Conservation (phyloP, 2,797 vertebrate genomes). For the Premnoplex brunnescens region DNA sequence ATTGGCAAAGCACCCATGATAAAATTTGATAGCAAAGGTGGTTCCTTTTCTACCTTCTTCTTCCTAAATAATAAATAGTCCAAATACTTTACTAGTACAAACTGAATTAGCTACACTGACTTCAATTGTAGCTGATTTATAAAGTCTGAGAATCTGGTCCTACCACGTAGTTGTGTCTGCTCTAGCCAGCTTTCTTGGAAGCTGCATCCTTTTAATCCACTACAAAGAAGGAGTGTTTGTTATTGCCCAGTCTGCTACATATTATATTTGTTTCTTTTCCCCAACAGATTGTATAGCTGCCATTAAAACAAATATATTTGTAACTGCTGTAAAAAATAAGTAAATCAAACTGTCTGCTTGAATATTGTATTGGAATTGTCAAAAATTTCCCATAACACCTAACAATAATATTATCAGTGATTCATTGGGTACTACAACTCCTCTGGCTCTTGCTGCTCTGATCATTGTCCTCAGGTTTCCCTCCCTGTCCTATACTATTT, state of each 20-base stretch:
- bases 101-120: not conserved
- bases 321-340: not conserved
- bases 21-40: not conserved
- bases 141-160: not conserved
- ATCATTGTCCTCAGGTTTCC: not conserved
- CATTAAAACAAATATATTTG: not conserved
- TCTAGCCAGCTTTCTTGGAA: not conserved
- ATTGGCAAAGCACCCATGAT: not conserved
- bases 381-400: not conserved
- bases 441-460: not conserved
- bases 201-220: not conserved
- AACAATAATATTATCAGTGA: not conserved
- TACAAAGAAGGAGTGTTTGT: not conserved
- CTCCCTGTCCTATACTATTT: not conserved
- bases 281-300: not conserved
- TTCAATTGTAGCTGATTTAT: not conserved
- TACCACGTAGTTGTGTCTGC: not conserved
- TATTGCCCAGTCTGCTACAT: not conserved
- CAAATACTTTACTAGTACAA: not conserved
- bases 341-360: not conserved
- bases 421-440: not conserved
- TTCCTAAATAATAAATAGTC: not conserved
- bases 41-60: not conserved
- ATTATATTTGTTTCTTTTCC: not conserved
- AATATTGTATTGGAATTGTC: not conserved